Evolutionary conservation across 2,797 vertebrate species (phyloP), one percentile per base, ranked within the genome.

Genomic region (Sebastolobus alascanus): DNA sequence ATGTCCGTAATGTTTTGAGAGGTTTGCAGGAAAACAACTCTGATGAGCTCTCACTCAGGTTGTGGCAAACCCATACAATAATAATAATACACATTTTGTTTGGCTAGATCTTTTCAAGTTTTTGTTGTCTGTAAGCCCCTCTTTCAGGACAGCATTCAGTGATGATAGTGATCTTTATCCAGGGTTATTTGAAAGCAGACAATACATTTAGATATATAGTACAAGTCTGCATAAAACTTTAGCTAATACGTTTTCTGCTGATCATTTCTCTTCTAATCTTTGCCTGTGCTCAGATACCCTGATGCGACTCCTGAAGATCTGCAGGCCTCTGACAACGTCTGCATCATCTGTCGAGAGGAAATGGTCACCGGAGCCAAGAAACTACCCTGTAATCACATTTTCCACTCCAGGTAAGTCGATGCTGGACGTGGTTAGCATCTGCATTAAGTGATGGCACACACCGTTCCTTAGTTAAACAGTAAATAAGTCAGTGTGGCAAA

Each of bases 311-410:
- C 97, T 0, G 98, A 98, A 88, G 98, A 99, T 58, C 96, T 99
- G 38, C 97, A 96, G 94, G 96, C 97, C 6, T 94, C 96, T 60
- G 98, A 99, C 87, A 99, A 99, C 0, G 98, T 99, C 18, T 99
- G 98, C 56, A 99, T 99, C 84, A 99, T 99, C 90, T 99, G 98
- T 90, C 95, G 98, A 0, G 98, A 99, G 85, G 98, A 99, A 91
- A 99, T 99, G 98, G 97, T 99, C 83, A 98, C 97, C 0, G 98
- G 98, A 2, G 98, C 98, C 76, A 99, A 99, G 91, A 97, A 98
- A 46, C 90, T 99, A 56, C 98, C 98, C 0, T 99, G 98, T 89
- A 99, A 99, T 91, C 98, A 99, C 95, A 99, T 99, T 85, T 99
- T 99, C 94, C 98, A 99, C 84, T 98, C 98, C 87, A 99, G 98